Evolutionary conservation across 2,113 vertebrate species (phyloP), one percentile per base, ranked within the genome.

Genomic region (Planiliza haematocheilus): DNA sequence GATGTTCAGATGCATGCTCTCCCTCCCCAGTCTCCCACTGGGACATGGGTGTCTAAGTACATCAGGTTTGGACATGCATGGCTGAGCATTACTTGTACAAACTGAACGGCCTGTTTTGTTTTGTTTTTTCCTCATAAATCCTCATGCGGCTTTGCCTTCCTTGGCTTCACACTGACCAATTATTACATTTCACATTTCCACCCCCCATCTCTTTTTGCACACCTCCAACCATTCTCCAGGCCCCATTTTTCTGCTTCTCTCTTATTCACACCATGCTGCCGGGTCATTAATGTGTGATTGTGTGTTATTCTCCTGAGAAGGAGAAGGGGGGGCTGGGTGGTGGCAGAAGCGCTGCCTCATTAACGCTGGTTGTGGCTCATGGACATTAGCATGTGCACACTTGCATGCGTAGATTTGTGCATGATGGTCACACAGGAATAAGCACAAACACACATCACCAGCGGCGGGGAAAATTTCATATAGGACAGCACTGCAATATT

Each of bases 281-380:
- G 64, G 68, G 69, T 81, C 77, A 79, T 90, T 87, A 87, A 74
- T 46, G 49, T 71, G 62, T 56, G 75, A 86, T 72, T 83, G 77
- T 83, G 66, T 56, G 61, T 65, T 80, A 74, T 79, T 61, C 83
- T 82, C 77, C 39, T 58, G 74, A 83, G 86, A 69, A 64, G 30
- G 39, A 20, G 69, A 55, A 51, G 24, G 58, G 39, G 53, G 14
- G 11, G 6, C 24, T 2, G 24, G 24, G 24, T 3, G 10, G 14
- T 59, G 43, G 50, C 58, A 74, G 58, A 68, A 48, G 21, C 55
- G 49, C 59, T 30, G 56, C 34, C 83, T 90, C 77, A 89, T 89
- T 88, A 88, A 83, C 63, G 30, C 68, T 30, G 46, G 41, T 21
- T 71, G 49, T 36, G 48, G 66, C 36, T 62, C 48, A 30, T 49